Percentiles rank a stretch among this genome's conserved stretches.
Evolutionary conservation across 2,797 vertebrate species (phyloP).

Genomic region (Alectoris magna): DNA sequence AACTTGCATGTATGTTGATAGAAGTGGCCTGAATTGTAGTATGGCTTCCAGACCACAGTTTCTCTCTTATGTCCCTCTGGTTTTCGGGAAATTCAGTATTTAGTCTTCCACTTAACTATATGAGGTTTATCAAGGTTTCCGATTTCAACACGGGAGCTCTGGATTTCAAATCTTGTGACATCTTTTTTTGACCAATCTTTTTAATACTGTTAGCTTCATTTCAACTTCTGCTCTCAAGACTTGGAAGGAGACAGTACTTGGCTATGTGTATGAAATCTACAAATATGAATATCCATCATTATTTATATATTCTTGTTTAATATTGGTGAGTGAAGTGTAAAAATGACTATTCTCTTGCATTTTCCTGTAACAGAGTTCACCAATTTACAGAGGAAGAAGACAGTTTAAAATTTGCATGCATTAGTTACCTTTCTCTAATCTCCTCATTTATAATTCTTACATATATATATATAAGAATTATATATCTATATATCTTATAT

Average conservation of each 20-base stretch:
- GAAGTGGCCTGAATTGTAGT: background rate
- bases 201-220: constrained; percentile 17
- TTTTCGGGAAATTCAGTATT: background rate
- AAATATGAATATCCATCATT: background rate
- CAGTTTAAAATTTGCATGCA: background rate
- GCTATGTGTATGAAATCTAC: background rate
- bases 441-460: constrained; percentile 36
- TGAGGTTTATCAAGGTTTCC: background rate
- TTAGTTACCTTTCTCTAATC: constrained; percentile 26
- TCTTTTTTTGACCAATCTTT: constrained; percentile 33
- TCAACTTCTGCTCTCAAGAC: background rate
- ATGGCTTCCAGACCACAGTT: background rate
- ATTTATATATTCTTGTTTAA: background rate
- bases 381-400: background rate
- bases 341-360: background rate
- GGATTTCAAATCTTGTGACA: background rate
- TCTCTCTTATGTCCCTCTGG: background rate
- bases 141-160: background rate
- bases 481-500: background rate
- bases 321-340: background rate
- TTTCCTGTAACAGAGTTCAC: background rate
- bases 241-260: background rate
- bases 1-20: background rate
- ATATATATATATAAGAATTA: too few relatives aligned
- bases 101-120: background rate